Evolutionary conservation across 2,888 invertebrate species (phyloP).

Genomic region (Drosophila anomalipes): DNA sequence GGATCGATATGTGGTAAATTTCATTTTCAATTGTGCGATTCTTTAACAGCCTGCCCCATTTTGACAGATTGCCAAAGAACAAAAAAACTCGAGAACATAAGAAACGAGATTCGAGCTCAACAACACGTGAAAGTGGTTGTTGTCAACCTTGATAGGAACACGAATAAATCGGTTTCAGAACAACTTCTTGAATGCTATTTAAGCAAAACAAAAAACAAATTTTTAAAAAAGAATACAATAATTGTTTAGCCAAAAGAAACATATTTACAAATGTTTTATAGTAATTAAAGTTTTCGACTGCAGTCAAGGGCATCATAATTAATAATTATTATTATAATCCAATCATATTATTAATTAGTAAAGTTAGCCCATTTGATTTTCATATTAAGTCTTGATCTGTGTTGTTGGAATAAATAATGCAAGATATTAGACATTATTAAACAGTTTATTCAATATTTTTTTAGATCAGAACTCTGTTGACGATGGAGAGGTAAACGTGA

Average conservation of each 20-base stretch:
- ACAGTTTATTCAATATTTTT: conserved; percentile 43
- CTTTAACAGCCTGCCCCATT: neutral
- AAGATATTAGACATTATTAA: conserved; percentile 14
- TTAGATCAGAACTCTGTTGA: conserved; percentile 7
- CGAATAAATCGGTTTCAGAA: conserved; percentile 1
- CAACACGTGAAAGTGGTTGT: neutral
- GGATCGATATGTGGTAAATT: neutral
- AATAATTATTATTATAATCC: neutral
- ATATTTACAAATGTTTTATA: neutral
- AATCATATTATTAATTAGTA: neutral
- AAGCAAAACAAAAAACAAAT: neutral
- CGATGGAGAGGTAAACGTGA: conserved; percentile 15
- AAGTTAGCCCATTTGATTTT: neutral
- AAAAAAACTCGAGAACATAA: neutral
- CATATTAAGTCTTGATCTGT: neutral
- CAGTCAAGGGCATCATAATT: neutral
- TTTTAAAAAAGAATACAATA: neutral
- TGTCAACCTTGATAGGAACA: conserved; percentile 29
- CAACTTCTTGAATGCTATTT: neutral
- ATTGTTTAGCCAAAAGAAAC: neutral
- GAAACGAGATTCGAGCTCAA: neutral
- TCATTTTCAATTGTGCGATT: neutral
- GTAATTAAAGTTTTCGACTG: neutral
- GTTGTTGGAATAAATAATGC: conserved; percentile 11
- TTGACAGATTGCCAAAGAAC: neutral